These are phyloP conservation scores for Liparis tanakae DNA, from an alignment of 2,797 vertebrate species.

Conservation along the genomic window DNA sequence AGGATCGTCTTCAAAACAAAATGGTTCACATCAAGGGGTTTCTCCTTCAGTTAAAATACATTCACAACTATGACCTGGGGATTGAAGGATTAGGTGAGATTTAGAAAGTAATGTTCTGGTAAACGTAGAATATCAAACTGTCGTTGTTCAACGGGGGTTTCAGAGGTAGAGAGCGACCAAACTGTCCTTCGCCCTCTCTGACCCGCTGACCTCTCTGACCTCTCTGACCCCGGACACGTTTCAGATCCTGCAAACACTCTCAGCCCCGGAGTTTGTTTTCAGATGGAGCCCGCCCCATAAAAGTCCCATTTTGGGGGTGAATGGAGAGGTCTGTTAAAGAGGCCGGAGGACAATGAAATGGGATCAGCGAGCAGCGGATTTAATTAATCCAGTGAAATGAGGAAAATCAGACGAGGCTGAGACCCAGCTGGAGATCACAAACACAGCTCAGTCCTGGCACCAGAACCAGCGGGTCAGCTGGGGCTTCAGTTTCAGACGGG, in stretches of 20 bases:
- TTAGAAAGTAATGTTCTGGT: not conserved
- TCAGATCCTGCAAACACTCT: constrained; percentile 19
- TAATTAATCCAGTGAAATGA: constrained; percentile 68
- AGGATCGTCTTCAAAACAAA: not conserved
- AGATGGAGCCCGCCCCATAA: constrained; percentile 12
- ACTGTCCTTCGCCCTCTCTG: not conserved
- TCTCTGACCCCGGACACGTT: constrained; percentile 11
- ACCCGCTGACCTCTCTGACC: not conserved
- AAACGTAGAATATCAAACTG: not conserved
- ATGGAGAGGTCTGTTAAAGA: constrained; percentile 54
- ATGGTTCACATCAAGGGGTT: not conserved
- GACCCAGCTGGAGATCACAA: constrained; percentile 49
- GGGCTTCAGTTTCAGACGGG: constrained; percentile 39
- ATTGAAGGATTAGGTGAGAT: not conserved
- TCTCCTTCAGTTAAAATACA: not conserved
- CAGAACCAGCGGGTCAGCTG: constrained; percentile 30
- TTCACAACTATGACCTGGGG: not conserved
- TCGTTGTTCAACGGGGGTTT: not conserved
- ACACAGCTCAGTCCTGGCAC: constrained; percentile 36
- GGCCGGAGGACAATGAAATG: constrained; percentile 65
- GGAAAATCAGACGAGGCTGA: constrained; percentile 53
- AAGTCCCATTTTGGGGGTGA: constrained; percentile 58
- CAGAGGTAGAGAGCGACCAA: not conserved
- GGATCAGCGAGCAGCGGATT: constrained; percentile 53
- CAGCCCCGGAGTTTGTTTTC: not conserved